Base-by-base conservation (phyloP, 1,140 invertebrate genomes). In the Drosophila truncata region DNA sequence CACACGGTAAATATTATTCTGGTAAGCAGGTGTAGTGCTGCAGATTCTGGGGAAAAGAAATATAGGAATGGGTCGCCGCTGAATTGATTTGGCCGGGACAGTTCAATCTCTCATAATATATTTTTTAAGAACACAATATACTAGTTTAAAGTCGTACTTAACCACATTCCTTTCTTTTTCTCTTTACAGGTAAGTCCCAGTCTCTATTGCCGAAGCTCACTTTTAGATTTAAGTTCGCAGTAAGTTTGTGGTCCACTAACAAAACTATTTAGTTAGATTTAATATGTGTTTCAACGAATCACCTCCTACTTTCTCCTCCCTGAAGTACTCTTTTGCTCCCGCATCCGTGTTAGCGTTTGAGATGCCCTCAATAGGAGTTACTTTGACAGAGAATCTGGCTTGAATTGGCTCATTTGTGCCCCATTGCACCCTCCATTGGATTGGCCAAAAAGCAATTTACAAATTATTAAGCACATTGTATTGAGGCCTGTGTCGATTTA, bases 401-500 rank as follows among this genome's bases (percentile, higher is more conserved):
- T 41, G 25, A 35, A 62, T 35, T 33, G 25, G 23, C 59, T 39
- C 37, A 58, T 44, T 42, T 35, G 37, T 66, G 71, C 46, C 50
- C 47, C 72, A 47, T 9, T 62, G 59, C 71, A 66, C 54, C 13
- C 62, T 44, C 35, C 46, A 73, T 71, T 16, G 55, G 54, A 50
- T 29, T 57, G 44, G 35, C 55, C 39, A 20, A 49, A 72, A 57
- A 46, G 41, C 70, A 59, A 79, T 81, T 81, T 70, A 35, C 62
- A 78, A 74, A 87, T 72, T 62, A 79, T 88, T 64, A 59, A 77
- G 67, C 84, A 73, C 63, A 73, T 63, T 77, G 47, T 62, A 84
- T 54, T 55, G 42, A 59, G 73, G 73, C 59, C 46, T 83, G 63
- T 78, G 72, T 82, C 81, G 86, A 87, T 91, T 82, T 91, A 91